Evolutionary conservation across 2,888 invertebrate species (phyloP).

Genomic region (Syrista parreyssii): DNA sequence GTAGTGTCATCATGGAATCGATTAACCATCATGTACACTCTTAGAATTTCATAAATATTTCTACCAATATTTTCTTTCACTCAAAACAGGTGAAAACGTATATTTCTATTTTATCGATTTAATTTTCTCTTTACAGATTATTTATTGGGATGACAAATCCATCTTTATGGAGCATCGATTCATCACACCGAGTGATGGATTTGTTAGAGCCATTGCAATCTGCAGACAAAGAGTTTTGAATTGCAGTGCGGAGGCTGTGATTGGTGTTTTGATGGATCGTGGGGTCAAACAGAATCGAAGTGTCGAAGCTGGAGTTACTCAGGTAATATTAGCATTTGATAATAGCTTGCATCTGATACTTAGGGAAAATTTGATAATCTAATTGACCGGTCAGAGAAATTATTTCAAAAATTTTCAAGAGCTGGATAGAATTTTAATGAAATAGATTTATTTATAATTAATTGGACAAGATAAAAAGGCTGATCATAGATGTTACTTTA

Average conservation of each 20-base stretch:
- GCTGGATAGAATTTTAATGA: too few relatives aligned
- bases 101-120: not conserved
- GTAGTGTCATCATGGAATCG: slow-evolving; percentile 4
- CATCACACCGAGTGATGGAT: slow-evolving; percentile 77
- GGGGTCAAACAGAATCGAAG: slow-evolving; percentile 57
- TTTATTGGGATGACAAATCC: slow-evolving; percentile 87
- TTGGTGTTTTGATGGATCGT: slow-evolving; percentile 63
- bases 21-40: not conserved
- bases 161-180: slow-evolving; percentile 89
- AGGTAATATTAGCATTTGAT: slow-evolving; percentile 39
- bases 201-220: slow-evolving; percentile 71
- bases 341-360: not conserved
- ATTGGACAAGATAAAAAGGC: too few relatives aligned
- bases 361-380: not conserved
- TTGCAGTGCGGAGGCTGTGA: slow-evolving; percentile 66
- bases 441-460: too few relatives aligned
- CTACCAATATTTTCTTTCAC: not conserved
- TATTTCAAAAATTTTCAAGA: not conserved
- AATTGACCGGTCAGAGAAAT: not conserved
- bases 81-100: not conserved
- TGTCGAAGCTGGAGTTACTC: slow-evolving; percentile 56
- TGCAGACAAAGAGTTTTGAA: slow-evolving; percentile 65
- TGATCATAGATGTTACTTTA: too few relatives aligned
- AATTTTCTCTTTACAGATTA: slow-evolving; percentile 69
- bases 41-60: not conserved